phyloP scores from a whole-genome alignment of 2,797 vertebrate genomes.

The Cossypha niveicapilla region DNA sequence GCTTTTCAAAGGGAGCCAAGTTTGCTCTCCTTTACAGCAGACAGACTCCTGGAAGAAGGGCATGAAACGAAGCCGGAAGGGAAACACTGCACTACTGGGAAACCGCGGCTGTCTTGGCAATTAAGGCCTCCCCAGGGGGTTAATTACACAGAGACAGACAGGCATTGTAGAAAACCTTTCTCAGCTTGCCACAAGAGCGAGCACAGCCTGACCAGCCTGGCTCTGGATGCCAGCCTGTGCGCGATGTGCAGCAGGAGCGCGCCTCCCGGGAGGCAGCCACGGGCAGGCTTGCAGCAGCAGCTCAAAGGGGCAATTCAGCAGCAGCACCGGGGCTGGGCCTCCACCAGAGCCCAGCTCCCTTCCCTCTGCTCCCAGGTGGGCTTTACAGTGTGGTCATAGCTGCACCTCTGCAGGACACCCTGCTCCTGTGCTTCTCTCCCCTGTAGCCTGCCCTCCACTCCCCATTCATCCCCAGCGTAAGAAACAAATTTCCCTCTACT shows the following conservation, averaged over 20 bases:
- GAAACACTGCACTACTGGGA: slow-evolving; percentile 18
- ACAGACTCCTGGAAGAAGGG: neutral
- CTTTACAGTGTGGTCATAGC: neutral
- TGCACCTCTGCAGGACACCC: neutral
- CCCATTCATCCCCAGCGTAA: neutral
- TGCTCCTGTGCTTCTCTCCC: neutral
- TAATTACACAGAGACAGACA: slow-evolving; percentile 49
- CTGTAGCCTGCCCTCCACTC: accelerated
- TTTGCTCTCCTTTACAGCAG: slow-evolving; percentile 24
- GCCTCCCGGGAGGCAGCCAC: neutral
- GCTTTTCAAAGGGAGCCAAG: slow-evolving; percentile 52
- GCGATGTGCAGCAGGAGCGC: neutral
- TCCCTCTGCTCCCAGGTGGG: neutral
- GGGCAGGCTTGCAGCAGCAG: neutral
- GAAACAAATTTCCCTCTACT: neutral
- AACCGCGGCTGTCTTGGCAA: slow-evolving; percentile 15
- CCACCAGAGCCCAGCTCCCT: neutral
- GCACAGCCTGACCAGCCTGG: neutral
- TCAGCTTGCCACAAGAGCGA: neutral
- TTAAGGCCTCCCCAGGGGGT: slow-evolving; percentile 51
- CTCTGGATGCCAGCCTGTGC: neutral
- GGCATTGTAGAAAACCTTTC: slow-evolving; percentile 3
- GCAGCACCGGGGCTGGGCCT: neutral
- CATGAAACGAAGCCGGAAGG: slow-evolving; percentile 46
- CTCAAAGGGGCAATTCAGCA: neutral